Conservation (phyloP, 2,888 invertebrate genomes). For the Sturmia bella region DNA sequence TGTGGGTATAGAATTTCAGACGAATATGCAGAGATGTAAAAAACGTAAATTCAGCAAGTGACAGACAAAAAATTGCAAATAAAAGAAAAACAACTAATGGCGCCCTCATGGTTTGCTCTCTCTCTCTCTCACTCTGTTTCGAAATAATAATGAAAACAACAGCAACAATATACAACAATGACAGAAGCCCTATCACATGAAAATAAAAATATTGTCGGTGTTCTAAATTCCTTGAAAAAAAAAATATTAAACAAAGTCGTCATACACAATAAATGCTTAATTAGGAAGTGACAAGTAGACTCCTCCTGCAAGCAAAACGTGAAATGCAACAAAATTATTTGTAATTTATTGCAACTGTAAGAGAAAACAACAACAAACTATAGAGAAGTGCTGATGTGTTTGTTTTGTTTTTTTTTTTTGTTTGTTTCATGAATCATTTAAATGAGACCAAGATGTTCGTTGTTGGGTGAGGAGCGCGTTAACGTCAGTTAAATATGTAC, state of each 20-base stretch:
- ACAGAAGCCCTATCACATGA: conserved; percentile 36
- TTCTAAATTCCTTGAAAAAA: conserved; percentile 65
- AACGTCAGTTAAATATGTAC: conserved; percentile 11
- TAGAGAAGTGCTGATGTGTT: conserved; percentile 6
- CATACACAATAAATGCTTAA: conserved; percentile 56
- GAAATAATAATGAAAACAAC: conserved; percentile 41
- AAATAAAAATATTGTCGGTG: conserved; percentile 48
- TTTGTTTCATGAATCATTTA: conserved; percentile 56
- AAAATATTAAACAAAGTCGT: conserved; percentile 30
- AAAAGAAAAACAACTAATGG: conserved; percentile 51
- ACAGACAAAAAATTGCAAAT: conserved; percentile 17
- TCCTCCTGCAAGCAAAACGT: conserved; percentile 49
- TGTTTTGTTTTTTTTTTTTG: conserved; percentile 1
- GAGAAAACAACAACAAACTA: background rate
- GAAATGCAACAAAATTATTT: conserved; percentile 15
- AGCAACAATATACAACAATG: conserved; percentile 4
- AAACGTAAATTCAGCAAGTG: conserved; percentile 39
- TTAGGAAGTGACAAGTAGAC: conserved; percentile 67
- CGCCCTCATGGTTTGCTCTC: conserved; percentile 69
- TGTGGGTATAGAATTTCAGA: conserved; percentile 59
- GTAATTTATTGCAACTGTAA: conserved; percentile 34
- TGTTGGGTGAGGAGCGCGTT: background rate
- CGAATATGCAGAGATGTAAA: conserved; percentile 28
- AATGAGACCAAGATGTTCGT: conserved; percentile 41
- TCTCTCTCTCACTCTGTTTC: conserved; percentile 57